Evolutionary conservation across 92 coral and sea anemone species (phyloP).

Genomic region (Desmophyllum pertusum): DNA sequence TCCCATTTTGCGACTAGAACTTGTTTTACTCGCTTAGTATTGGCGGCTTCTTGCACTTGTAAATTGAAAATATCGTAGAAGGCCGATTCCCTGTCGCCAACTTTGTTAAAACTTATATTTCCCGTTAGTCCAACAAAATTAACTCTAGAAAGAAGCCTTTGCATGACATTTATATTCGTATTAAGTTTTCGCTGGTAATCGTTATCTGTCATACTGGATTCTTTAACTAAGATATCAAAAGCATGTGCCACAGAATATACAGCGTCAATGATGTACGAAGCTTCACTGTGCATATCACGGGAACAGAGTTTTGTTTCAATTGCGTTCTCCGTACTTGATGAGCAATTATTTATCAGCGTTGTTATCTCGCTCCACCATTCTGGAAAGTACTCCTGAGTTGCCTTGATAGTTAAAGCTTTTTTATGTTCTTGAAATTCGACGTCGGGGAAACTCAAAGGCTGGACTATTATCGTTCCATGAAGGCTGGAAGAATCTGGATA

Average conservation of each 20-base stretch:
- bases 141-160: not conserved
- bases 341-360: not conserved
- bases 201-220: not conserved
- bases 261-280: slow-evolving; percentile 1
- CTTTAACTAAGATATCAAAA: not conserved
- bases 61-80: slow-evolving; percentile 3
- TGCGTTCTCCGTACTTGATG: not conserved
- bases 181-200: not conserved
- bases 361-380: not conserved
- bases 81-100: slow-evolving; percentile 9
- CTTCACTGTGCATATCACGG: not conserved
- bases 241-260: slow-evolving; percentile 8
- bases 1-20: not conserved
- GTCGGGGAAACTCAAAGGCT: not conserved
- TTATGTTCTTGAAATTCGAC: not conserved
- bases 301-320: not conserved
- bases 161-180: not conserved
- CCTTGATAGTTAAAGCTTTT: not conserved
- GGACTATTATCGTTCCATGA: not conserved
- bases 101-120: not conserved
- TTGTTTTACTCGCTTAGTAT: not conserved
- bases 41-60: not conserved
- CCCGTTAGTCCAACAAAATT: slow-evolving; percentile 3
- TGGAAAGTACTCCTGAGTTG: not conserved
- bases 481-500: not conserved